A percentile compares a stretch with the other conserved stretches of the same genome.
phyloP scores from a whole-genome alignment of 2,888 invertebrate species.

The Spisula subtruncata region DNA sequence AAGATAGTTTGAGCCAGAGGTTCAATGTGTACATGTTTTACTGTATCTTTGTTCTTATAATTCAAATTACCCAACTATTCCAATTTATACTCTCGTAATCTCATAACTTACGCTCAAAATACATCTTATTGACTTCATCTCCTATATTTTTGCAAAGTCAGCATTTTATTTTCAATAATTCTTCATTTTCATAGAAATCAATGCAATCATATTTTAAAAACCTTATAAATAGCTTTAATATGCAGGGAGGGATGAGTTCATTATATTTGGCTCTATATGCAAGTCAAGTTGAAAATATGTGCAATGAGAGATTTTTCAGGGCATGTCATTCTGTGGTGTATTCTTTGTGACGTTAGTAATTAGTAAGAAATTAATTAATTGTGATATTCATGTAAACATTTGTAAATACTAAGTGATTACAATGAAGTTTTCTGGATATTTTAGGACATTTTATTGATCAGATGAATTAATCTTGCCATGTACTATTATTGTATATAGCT shows the following conservation, averaged over 20 bases:
- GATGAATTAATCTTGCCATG: not conserved
- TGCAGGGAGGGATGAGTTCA: too few relatives aligned
- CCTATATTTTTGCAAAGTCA: not conserved
- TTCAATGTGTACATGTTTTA: too few relatives aligned
- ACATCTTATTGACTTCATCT: not conserved
- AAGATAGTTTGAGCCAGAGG: too few relatives aligned
- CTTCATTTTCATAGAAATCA: not conserved
- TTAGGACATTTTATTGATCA: not conserved
- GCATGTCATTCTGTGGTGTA: not conserved
- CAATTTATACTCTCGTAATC: not conserved
- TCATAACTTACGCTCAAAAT: slow-evolving; percentile 6
- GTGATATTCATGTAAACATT: not conserved
- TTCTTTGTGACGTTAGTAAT: not conserved
- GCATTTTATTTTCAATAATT: not conserved
- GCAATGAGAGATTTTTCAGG: not conserved
- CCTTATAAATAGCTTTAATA: too few relatives aligned
- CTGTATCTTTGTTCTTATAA: not conserved
- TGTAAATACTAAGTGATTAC: not conserved
- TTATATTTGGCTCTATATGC: too few relatives aligned
- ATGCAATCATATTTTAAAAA: not conserved
- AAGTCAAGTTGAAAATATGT: not conserved
- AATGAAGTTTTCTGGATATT: not conserved
- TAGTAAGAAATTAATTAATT: not conserved
- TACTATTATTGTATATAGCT: not conserved
- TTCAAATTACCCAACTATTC: not conserved